A percentile compares a stretch with the other conserved stretches of the same genome.
Evolutionary conservation across 2,888 invertebrate genomes (phyloP).

Genomic region (Nectonema munidae): DNA sequence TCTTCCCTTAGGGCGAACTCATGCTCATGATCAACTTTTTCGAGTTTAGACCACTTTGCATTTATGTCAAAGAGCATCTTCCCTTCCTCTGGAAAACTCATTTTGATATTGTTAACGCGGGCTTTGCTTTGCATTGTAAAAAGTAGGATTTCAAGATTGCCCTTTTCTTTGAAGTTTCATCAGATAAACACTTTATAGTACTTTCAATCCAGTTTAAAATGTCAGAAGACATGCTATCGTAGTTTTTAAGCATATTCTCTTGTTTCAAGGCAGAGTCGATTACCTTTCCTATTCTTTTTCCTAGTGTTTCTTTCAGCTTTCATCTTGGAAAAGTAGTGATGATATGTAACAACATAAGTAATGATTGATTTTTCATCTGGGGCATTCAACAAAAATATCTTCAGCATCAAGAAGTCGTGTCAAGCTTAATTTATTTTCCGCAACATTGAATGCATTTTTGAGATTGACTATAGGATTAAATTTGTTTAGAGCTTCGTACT

Average conservation of each 20-base stretch:
- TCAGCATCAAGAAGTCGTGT: conserved; percentile 84
- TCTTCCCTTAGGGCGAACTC: conserved; percentile 87
- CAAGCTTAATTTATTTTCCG: conserved; percentile 78
- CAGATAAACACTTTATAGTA: conserved; percentile 61
- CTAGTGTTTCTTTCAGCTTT: conserved; percentile 97
- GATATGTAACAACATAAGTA: conserved; percentile 96
- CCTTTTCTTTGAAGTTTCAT: conserved; percentile 84
- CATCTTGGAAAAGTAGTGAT: conserved; percentile 98
- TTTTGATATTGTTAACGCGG: conserved; percentile 91
- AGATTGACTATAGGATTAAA: conserved; percentile 76
- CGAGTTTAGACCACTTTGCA: conserved; percentile 86
- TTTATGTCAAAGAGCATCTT: conserved; percentile 97
- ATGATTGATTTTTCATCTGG: conserved; percentile 99
- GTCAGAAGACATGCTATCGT: conserved; percentile 74
- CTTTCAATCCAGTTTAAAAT: conserved; percentile 77
- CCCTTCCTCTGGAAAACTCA: conserved; percentile 56
- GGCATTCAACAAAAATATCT: no score
- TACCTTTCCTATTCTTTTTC: conserved; percentile 75
- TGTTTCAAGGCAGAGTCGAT: conserved; percentile 96
- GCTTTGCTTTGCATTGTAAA: conserved; percentile 92
- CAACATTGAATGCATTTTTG: conserved; percentile 85
- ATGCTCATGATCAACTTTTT: conserved; percentile 87
- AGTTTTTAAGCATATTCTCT: conserved; percentile 76
- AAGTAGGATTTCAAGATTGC: conserved; percentile 73
- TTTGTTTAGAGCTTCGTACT: conserved; percentile 69